Evolutionary conservation across 2,888 invertebrate genomes (phyloP), one percentile per base, ranked within the genome.

Genomic region (Kryphioiulus occultus): DNA sequence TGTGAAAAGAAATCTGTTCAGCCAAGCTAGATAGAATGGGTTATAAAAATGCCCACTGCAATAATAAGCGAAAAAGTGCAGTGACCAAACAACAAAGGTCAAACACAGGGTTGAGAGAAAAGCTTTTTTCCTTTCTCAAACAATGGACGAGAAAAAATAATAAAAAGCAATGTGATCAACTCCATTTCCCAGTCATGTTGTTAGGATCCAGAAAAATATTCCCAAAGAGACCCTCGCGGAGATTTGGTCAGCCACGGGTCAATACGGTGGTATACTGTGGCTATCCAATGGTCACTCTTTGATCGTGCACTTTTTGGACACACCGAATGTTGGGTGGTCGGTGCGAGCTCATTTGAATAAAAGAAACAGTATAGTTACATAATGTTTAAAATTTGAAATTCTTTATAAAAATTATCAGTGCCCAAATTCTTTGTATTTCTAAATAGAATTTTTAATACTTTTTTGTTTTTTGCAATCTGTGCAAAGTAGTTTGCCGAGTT

Each of bases 161-260:
- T 26, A 68, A 68, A 68, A 68, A 22, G 22, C 68, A 68, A 68
- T 68, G 68, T 68, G 68, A 68, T 68, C 68, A 68, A 68, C 68
- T 68, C 9, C 68, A 26, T 68, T 68, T 68, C 26, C 68, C 22
- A 68, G n/a, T 9, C 22, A 68, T 68, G 68, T 68, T 68, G 68
- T 68, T 68, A 26, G 22, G 5, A 68, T 26, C 68, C 68, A 26
- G 22, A 68, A 68, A 68, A 68, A 26, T 68, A 68, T 68, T 68
- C 68, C 68, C 68, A 7, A 22, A 22, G 68, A 68, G 68, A 26
- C 68, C 9, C 68, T 68, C 9, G 59, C 5, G n/a, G 59, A 59
- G 3, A 19, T 19, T 68, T 22, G 68, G 68, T 26, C 68, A 68
- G 1, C 22, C 22, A 68, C 4, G 68, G 68, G 26, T 68, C 26